Evolutionary conservation across 1,140 invertebrate genomes (phyloP), one percentile per base, ranked within the genome.

Genomic region (Scylla paramamosain): DNA sequence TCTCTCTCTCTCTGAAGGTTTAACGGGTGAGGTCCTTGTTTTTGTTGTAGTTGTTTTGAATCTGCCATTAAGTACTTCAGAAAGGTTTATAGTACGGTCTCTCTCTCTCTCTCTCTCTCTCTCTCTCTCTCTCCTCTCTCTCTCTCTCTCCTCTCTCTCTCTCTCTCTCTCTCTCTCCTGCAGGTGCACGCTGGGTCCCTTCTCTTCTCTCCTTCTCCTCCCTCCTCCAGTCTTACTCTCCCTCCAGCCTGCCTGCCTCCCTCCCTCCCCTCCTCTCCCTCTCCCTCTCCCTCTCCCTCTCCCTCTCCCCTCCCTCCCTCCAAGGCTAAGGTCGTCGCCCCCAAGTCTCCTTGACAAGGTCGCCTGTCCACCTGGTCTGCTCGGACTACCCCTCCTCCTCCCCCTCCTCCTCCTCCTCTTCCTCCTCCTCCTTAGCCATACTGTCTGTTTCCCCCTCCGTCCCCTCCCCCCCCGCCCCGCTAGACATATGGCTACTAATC

Each of bases 381-480:
- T 20, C n/a, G 10, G 67, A 25, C 67, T 12, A 14, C n/a, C 31
- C 45, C 86, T 32, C 45, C 86, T 28, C 45, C 86, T 88, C 86
- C n/a, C 32, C 45, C 86, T 88, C 31, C 45, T 32, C 20, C 32
- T 88, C 86, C 86, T 88, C n/a, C 86, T 88, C 86, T 20, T 88
- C 84, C 45, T 46, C 31, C 45, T 46, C 86, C 45, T 39, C 31
- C 86, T 46, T 20, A 88, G 45, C 86, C 86, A 39, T 45, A 88
- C 86, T 88, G 32, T 88, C 32, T 46, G 45, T 88, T 39, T 46
- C 86, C 31, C 31, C 86, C 86, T 45, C 31, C 45, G 31, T 25
- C 45, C 45, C 29, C 86, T 46, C 20, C 45, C 14, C 14, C 32
- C 16, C 29, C 86, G 31, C 86, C 45, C 31, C 31, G 20, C 6